Evolutionary conservation across 2,113 vertebrate species (phyloP).

Genomic region (Sphaerodactylus townsendi): DNA sequence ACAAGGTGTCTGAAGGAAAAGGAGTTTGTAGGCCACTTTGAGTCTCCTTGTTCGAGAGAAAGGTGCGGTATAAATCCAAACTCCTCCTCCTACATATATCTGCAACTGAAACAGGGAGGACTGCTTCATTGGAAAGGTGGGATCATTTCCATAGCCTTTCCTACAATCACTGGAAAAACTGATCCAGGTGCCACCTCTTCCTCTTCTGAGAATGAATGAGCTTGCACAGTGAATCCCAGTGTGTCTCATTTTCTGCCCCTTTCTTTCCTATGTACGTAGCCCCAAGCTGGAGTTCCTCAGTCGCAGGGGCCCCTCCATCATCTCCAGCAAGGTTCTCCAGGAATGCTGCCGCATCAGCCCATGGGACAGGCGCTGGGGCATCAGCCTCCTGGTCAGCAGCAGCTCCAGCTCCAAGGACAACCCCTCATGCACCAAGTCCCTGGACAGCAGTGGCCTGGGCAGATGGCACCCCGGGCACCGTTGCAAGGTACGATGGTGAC

Average conservation of each 20-base stretch:
- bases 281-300: slow-evolving; percentile 80
- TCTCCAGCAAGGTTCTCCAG: slow-evolving; percentile 70
- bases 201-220: too few relatives aligned
- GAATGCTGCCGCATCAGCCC: slow-evolving; percentile 83
- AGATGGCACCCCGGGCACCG: slow-evolving; percentile 75
- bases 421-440: slow-evolving; percentile 69
- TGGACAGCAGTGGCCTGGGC: slow-evolving; percentile 76
- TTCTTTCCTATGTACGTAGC: slow-evolving; percentile 56
- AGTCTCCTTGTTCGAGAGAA: too few relatives aligned
- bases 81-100: too few relatives aligned
- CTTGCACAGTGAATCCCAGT: background rate
- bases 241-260: background rate
- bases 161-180: background rate
- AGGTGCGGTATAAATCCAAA: too few relatives aligned
- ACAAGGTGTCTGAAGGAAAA: too few relatives aligned
- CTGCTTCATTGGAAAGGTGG: background rate
- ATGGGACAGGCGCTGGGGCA: slow-evolving; percentile 78
- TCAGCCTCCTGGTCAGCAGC: slow-evolving; percentile 46
- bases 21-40: too few relatives aligned
- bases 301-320: slow-evolving; percentile 74
- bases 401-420: slow-evolving; percentile 65
- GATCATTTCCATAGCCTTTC: background rate
- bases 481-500: slow-evolving; percentile 76
- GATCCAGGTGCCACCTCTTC: background rate
- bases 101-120: background rate